Base-by-base conservation (phyloP, 2,797 vertebrate genomes). In the Parauchenoglanis punctatus region DNA sequence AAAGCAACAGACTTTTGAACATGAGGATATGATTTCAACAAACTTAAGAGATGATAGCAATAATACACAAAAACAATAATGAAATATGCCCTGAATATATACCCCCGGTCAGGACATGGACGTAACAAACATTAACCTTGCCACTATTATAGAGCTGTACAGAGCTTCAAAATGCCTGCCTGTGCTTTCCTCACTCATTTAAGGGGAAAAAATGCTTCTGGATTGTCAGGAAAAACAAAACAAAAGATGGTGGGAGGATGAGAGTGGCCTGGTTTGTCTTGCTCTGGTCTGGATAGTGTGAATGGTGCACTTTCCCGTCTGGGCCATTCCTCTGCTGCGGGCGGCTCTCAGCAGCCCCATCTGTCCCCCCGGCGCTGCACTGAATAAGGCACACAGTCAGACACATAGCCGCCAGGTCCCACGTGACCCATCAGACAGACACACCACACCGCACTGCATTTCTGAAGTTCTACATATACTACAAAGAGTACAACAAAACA, bases 311-410 rank as follows among this genome's bases (percentile, higher is more conserved):
- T 90, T 86, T 86, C 92, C 89, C 89, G 88, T 92, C 92, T 92
- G 90, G 88, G 89, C 90, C 90, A 80, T 87, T 84, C 88, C 77
- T 83, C 91, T 91, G 92, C 91, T 91, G 89, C 89, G 87, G 90
- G 90, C 91, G 91, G 91, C 93, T 96, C 95, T 93, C 95, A 95
- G 93, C 93, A 89, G 93, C 93, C 93, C 95, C 95, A 96, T 96
- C 95, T 95, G 95, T 94, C 87, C 92, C 91, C 93, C 91, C 87
- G 90, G 93, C 93, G 93, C 91, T 90, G 93, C 93, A 92, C 92
- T 72, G 92, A 94, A 94, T 93, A 93, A 94, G 91, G 94, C 89
- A 94, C 92, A 93, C 92, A 93, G 92, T 89, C 91, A 93, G 93
- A 93, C 89, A 92, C 89, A 90, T 83, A 85, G 90, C 89, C 86